Conservation (phyloP, 1,140 invertebrate genomes). For the Lanistes nyassanus region DNA sequence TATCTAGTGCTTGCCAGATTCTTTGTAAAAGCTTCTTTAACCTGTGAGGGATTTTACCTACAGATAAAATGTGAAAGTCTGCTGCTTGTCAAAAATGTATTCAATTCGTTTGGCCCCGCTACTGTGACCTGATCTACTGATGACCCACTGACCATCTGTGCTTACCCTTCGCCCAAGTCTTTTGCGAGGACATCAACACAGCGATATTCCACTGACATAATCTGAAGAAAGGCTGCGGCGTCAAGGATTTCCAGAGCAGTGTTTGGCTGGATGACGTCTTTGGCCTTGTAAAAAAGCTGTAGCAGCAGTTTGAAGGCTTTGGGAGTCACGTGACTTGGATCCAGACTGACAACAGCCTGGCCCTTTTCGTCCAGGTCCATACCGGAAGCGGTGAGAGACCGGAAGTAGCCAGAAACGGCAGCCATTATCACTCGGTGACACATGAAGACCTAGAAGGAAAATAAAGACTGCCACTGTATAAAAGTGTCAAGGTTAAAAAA, state of each 20-base stretch:
- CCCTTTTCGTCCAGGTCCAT: constrained; percentile 63
- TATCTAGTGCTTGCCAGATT: no score
- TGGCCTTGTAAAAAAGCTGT: constrained; percentile 17
- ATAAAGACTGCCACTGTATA: neutral
- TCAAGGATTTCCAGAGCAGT: constrained; percentile 13
- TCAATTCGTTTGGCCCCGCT: no score
- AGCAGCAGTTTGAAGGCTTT: constrained; percentile 15
- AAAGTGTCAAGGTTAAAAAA: neutral
- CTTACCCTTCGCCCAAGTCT: constrained; percentile 4
- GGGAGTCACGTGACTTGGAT: constrained; percentile 68
- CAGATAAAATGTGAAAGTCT: no score
- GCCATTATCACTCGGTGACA: constrained; percentile 82
- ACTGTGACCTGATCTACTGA: neutral
- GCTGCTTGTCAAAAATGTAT: no score
- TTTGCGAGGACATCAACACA: constrained; percentile 8
- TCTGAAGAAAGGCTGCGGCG: constrained; percentile 21
- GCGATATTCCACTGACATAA: constrained; percentile 11
- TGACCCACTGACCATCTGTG: neutral
- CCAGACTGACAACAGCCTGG: constrained; percentile 69
- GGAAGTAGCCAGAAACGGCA: constrained; percentile 85
- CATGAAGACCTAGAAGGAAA: constrained; percentile 22
- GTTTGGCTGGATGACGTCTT: constrained; percentile 14
- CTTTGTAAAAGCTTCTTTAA: no score
- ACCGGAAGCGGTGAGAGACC: constrained; percentile 81
- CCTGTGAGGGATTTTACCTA: no score